A percentile compares a stretch with the other conserved stretches of the same genome.
These are phyloP conservation scores for Nomada ferruginata DNA, from an alignment of 2,888 invertebrate genomes.

Conservation along the genomic window DNA sequence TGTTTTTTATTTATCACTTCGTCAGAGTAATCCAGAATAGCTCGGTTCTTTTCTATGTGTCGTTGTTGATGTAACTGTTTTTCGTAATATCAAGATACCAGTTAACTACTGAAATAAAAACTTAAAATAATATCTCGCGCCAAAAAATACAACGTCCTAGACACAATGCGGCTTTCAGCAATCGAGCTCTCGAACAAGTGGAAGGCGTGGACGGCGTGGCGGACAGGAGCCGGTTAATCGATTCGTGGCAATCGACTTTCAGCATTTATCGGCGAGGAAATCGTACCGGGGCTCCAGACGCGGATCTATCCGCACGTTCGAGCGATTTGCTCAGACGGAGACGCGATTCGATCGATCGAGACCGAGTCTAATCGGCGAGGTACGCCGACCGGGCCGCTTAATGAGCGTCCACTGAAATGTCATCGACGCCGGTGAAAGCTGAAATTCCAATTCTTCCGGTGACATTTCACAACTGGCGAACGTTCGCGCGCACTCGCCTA, in stretches of 20 bases:
- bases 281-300: constrained; percentile 51
- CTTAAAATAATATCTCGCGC: too few species aligned
- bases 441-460: constrained; percentile 55
- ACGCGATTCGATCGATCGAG: constrained; percentile 61
- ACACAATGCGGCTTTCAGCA: too few species aligned
- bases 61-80: too few species aligned
- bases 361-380: constrained; percentile 60
- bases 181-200: constrained; percentile 37
- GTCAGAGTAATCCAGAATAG: too few species aligned
- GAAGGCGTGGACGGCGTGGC: constrained; percentile 14
- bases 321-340: constrained; percentile 63
- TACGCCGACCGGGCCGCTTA: constrained; percentile 53
- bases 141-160: too few species aligned
- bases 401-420: constrained; percentile 70
- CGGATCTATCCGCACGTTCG: constrained; percentile 57
- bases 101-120: too few species aligned
- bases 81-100: too few species aligned
- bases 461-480: constrained; percentile 44
- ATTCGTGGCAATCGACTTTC: constrained; percentile 70
- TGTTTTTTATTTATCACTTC: too few species aligned
- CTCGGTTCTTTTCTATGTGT: too few species aligned
- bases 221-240: constrained; percentile 61
- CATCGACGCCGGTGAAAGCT: constrained; percentile 66
- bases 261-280: constrained; percentile 65
- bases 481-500: neutral